These are phyloP conservation scores for Matsumurasca onukii DNA, from an alignment of 1,140 invertebrate species.

Conservation along the genomic window DNA sequence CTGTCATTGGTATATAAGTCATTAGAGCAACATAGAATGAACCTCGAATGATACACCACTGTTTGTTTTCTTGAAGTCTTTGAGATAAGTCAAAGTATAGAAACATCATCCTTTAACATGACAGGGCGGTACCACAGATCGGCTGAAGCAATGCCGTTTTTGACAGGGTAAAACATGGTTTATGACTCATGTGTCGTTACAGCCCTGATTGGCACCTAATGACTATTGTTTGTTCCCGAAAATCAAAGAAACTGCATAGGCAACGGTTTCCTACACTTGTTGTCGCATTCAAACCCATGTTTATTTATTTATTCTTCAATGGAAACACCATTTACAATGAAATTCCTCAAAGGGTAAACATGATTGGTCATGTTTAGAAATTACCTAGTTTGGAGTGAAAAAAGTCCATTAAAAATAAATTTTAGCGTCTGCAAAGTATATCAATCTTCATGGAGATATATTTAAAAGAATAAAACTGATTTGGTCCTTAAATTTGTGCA, in stretches of 20 bases:
- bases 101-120: slow-evolving; percentile 43
- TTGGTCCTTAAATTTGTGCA: not conserved
- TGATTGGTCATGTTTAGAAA: slow-evolving; percentile 8
- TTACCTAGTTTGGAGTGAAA: not conserved
- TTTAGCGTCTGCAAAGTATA: not conserved
- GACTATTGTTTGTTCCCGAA: slow-evolving; percentile 48
- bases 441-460: slow-evolving; percentile 17
- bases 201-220: slow-evolving; percentile 45
- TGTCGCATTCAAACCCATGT: slow-evolving; percentile 9
- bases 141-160: slow-evolving; percentile 37
- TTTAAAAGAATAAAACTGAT: slow-evolving; percentile 13
- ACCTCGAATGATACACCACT: slow-evolving; percentile 40
- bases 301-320: too few relatives aligned
- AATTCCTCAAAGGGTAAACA: too few relatives aligned
- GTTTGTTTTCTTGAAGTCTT: slow-evolving; percentile 43
- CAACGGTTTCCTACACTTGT: slow-evolving; percentile 9
- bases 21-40: slow-evolving; percentile 40
- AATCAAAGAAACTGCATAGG: slow-evolving; percentile 38
- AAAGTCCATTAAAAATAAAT: not conserved
- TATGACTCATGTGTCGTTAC: slow-evolving; percentile 44
- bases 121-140: slow-evolving; percentile 40
- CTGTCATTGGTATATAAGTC: slow-evolving; percentile 39
- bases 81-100: slow-evolving; percentile 35
- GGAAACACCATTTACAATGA: too few relatives aligned
- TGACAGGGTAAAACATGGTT: slow-evolving; percentile 41